Percentiles rank a stretch among this genome's conserved stretches.
These are phyloP conservation scores for Cryptops parisi DNA, from an alignment of 2,888 invertebrate genomes.

Conservation along the genomic window DNA sequence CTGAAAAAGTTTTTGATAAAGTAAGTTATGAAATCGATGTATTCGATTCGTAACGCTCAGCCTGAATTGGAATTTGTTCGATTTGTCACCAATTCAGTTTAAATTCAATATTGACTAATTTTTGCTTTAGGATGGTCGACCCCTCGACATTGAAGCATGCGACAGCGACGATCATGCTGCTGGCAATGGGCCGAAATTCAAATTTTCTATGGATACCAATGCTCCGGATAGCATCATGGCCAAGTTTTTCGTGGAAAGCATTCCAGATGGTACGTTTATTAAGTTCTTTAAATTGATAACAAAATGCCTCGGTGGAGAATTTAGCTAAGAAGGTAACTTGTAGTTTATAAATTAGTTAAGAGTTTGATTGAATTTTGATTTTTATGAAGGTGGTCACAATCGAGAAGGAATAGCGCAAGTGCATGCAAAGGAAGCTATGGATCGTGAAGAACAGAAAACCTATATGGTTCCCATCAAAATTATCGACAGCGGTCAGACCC, in stretches of 20 bases:
- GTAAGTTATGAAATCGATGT: too few species aligned
- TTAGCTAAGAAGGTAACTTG: neutral
- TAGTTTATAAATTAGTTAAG: neutral
- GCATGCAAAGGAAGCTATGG: slow-evolving; percentile 38
- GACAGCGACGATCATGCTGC: slow-evolving; percentile 20
- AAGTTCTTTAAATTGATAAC: too few species aligned
- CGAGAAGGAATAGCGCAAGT: too few species aligned
- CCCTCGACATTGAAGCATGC: slow-evolving; percentile 15
- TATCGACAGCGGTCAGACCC: slow-evolving; percentile 60
- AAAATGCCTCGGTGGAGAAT: too few species aligned
- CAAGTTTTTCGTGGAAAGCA: slow-evolving; percentile 36
- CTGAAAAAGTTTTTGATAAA: slow-evolving; percentile 2
- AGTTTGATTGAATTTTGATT: neutral
- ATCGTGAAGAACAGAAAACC: slow-evolving; percentile 72
- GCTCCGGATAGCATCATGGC: slow-evolving; percentile 53
- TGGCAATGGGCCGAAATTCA: slow-evolving; percentile 69
- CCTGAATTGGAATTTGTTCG: too few species aligned
- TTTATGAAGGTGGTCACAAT: slow-evolving; percentile 3
- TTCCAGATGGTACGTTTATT: neutral
- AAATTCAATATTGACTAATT: too few species aligned
- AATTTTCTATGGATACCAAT: slow-evolving; percentile 48
- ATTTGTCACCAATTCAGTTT: too few species aligned
- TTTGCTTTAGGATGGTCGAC: neutral
- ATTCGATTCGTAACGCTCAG: too few species aligned
- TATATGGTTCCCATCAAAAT: slow-evolving; percentile 80